phyloP scores from a whole-genome alignment of 2,113 vertebrate species.

The Arvicanthis niloticus region DNA sequence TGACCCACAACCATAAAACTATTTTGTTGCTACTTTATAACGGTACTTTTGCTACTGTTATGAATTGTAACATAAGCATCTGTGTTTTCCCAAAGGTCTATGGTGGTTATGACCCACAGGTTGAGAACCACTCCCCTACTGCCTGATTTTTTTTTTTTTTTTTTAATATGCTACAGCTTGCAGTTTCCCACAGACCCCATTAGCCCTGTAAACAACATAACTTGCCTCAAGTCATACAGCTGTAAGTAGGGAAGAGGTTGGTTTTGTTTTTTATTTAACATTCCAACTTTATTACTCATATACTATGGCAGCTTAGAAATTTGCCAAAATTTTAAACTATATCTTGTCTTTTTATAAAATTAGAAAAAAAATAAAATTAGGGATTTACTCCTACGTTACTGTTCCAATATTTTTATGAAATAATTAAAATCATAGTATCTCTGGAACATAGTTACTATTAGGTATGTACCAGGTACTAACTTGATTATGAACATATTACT shows the following conservation, averaged over 20 bases:
- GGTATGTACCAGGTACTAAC: not conserved
- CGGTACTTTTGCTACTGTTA: not conserved
- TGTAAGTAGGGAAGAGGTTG: not conserved
- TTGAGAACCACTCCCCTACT: not conserved
- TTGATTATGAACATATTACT: not conserved
- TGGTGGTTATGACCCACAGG: not conserved
- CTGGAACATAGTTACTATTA: not conserved
- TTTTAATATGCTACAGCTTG: not conserved
- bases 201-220: not conserved
- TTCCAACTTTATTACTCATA: not conserved
- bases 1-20: too few species aligned
- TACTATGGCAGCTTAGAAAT: not conserved
- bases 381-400: not conserved
- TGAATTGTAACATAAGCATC: not conserved
- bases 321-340: not conserved
- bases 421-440: not conserved
- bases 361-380: not conserved
- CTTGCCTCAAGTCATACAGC: not conserved
- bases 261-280: not conserved
- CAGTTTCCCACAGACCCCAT: not conserved
- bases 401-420: slow-evolving; percentile 6
- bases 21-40: not conserved
- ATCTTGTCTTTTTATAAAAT: not conserved
- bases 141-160: not conserved
- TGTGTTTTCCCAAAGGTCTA: not conserved